Evolutionary conservation across 1,140 invertebrate genomes (phyloP), one percentile per base, ranked within the genome.

Genomic region (Psilanteris sp.): DNA sequence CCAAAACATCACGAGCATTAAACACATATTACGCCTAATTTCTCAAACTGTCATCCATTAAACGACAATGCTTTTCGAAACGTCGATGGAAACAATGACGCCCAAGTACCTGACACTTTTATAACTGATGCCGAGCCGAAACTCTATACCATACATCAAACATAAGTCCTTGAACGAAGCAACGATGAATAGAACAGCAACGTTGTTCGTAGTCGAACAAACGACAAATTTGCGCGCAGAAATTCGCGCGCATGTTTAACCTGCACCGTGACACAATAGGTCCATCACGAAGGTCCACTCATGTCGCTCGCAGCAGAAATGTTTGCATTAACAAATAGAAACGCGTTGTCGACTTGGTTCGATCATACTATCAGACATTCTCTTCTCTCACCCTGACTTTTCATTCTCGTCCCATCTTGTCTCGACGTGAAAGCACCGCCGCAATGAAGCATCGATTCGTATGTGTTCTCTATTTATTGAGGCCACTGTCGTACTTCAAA

Each of bases 281-380:
- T 81, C 79, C 81, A 84, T 83, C 81, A 73, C 50, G 6, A 11
- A 46, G 46, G 59, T 64, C 59, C 50, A 73, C 57, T 57, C 54
- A 31, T 61, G 54, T 46, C 36, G 26, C 66, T 41, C 36, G 75
- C 81, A 75, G 62, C 78, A 81, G 83, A 83, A 83, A 84, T 84
- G 82, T 84, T 85, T 85, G 82, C 81, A 82, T 85, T 83, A 82
- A 81, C 79, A 76, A 55, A 67, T 41, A 73, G 46, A 70, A 62
- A 57, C 39, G 72, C 44, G 29, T 36, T 66, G 59, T 54, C 44
- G 71, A 59, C 55, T 71, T 44, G 46, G 54, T 37, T 61, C 39
- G 55, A 73, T 64, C 59, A 43, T 29, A 34, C 52, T 13, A 43
- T 50, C 68, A 59, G 50, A 57, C 31, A 64, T 57, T 73, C 55